A percentile compares a stretch with the other conserved stretches of the same genome.
These are phyloP conservation scores for Piezodorus guildinii DNA, from an alignment of 1,140 invertebrate genomes.

Conservation along the genomic window DNA sequence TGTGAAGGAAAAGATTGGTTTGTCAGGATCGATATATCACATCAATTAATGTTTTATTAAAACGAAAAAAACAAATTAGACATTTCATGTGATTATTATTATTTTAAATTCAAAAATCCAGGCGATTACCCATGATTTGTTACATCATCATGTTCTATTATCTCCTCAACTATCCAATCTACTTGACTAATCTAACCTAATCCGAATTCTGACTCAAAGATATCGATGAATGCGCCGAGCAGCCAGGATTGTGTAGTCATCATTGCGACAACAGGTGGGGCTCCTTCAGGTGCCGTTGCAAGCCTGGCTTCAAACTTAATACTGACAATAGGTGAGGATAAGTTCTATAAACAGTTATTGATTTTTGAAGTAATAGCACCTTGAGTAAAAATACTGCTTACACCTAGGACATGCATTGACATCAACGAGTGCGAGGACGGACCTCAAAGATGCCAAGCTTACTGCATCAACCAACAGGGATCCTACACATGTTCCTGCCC, in stretches of 20 bases:
- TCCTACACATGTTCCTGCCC: conserved; percentile 81
- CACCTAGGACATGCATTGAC: conserved; percentile 59
- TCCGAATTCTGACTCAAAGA: conserved; percentile 37
- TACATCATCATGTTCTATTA: background rate
- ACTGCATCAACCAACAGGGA: conserved; percentile 78
- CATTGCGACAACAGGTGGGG: conserved; percentile 77
- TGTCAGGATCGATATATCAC: too few species aligned
- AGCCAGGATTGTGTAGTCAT: conserved; percentile 62
- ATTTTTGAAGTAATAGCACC: conserved; percentile 12
- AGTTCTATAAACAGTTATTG: background rate
- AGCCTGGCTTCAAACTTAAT: conserved; percentile 56
- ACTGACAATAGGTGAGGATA: conserved; percentile 49
- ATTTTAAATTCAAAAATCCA: background rate
- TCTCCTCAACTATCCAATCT: background rate
- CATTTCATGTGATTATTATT: conserved; percentile 18
- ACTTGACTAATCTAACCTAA: background rate
- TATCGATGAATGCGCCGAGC: conserved; percentile 55
- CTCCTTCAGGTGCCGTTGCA: conserved; percentile 63
- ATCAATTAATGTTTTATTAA: conserved; percentile 18
- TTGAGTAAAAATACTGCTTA: conserved; percentile 27
- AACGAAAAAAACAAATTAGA: background rate
- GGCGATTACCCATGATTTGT: background rate
- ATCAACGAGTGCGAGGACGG: conserved; percentile 75
- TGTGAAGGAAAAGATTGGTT: too few species aligned
- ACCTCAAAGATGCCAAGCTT: conserved; percentile 58